Evolutionary conservation across 2,888 invertebrate genomes (phyloP).

Genomic region (Rutpela maculata): DNA sequence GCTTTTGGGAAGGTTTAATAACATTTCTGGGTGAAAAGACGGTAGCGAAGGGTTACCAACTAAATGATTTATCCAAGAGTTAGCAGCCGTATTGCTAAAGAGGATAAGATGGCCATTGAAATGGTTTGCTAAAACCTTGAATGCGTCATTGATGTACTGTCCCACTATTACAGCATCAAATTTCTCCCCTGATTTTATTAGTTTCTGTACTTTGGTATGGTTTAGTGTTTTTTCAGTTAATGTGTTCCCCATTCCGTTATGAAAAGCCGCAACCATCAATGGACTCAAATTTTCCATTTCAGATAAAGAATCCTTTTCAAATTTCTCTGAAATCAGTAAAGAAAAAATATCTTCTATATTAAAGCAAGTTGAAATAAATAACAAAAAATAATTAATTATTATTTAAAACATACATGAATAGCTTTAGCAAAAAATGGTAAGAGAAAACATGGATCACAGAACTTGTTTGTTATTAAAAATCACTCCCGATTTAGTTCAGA

Average conservation of each 20-base stretch:
- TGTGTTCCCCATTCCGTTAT: neutral
- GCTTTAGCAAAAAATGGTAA: no score
- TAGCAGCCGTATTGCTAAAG: slow-evolving; percentile 72
- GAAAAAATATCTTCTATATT: no score
- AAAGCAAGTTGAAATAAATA: no score
- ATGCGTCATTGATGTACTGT: slow-evolving; percentile 74
- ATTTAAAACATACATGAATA: no score
- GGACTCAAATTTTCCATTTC: neutral
- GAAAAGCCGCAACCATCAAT: neutral
- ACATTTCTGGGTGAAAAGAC: slow-evolving; percentile 75
- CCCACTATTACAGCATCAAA: slow-evolving; percentile 72
- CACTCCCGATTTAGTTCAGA: no score
- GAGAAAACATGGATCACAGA: no score
- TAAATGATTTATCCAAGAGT: slow-evolving; percentile 73
- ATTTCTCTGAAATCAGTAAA: neutral
- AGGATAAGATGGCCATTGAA: slow-evolving; percentile 67
- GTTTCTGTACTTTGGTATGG: slow-evolving; percentile 69
- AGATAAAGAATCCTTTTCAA: neutral
- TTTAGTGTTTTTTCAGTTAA: slow-evolving; percentile 58
- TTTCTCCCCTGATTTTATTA: slow-evolving; percentile 64
- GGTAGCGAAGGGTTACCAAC: slow-evolving; percentile 74
- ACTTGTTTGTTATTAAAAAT: no score
- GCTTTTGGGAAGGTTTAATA: slow-evolving; percentile 59
- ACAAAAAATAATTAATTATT: no score
- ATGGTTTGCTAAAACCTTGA: slow-evolving; percentile 68